Evolutionary conservation across 2,888 invertebrate genomes (phyloP), one percentile per base, ranked within the genome.

Genomic region (Oxyscelio sp.): DNA sequence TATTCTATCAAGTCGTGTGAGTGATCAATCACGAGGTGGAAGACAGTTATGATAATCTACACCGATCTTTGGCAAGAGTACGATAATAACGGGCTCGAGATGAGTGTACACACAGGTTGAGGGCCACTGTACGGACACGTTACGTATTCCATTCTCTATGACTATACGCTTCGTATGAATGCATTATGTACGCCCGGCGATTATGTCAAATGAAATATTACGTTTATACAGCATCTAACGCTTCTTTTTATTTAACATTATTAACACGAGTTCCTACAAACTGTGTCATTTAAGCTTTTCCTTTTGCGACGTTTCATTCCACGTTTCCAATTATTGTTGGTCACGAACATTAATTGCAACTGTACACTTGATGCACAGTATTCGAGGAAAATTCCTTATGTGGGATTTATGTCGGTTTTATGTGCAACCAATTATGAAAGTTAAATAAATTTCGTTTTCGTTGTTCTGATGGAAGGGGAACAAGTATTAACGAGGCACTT

Each of bases 121-220:
- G 91, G 87, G 86, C 89, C 93, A 71, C 89, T 91, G 91, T 66
- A 63, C 73, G 85, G 87, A 89, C 88, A 87, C 88, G 89, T 90
- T 89, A 89, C 89, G 89, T 89, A 90, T 88, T 88, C 88, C 87
- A 86, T 83, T 80, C 89, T 89, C 87, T 88, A 87, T 84, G 83
- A 88, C 89, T 88, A 78, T 84, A 86, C 87, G 85, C 80, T 75
- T 85, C 79, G 87, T 90, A 92, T 92, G 90, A 91, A 93, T 92
- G 92, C 90, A 91, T 93, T 92, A 92, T 90, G 87, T 89, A 89
- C 91, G 90, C 90, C 87, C 83, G 89, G 87, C 89, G 91, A 91
- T 91, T 92, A 92, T 91, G 93, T 93, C 93, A 93, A 92, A 91
- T 92, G 90, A 93, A 92, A 91, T 86, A 83, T 90, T 89, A 86